phyloP scores from a whole-genome alignment of 2,113 vertebrate genomes.

The Mustela nigripes region DNA sequence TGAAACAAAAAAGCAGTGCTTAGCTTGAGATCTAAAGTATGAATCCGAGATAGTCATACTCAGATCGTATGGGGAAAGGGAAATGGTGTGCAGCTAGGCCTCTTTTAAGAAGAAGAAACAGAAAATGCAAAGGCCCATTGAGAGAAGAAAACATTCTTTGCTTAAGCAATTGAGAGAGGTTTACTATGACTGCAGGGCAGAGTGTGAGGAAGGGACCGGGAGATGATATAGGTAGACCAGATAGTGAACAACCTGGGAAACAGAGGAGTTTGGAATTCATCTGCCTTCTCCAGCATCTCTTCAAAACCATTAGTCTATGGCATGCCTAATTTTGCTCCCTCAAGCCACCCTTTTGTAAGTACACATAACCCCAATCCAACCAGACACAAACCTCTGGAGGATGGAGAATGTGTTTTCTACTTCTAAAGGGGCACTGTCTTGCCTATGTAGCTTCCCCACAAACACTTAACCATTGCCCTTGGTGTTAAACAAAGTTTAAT shows the following conservation, averaged over 20 bases:
- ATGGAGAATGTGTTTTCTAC: not conserved
- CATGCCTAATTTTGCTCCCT: not conserved
- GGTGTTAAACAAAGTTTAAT: slow-evolving; percentile 77
- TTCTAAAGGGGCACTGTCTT: not conserved
- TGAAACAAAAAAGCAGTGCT: not conserved
- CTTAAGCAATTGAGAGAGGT: not conserved
- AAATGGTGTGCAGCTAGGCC: accelerated
- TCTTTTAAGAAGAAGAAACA: not conserved
- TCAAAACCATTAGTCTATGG: not conserved
- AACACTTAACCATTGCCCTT: slow-evolving; percentile 79
- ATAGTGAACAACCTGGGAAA: not conserved
- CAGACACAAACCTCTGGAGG: not conserved
- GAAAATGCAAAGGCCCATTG: not conserved
- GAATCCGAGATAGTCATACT: not conserved
- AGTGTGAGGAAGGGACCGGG: not conserved
- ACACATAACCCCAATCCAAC: not conserved
- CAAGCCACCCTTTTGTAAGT: not conserved
- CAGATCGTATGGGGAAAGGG: accelerated
- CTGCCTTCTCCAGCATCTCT: not conserved
- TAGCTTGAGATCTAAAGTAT: not conserved
- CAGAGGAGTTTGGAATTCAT: not conserved
- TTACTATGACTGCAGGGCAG: not conserved
- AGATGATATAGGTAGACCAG: not conserved
- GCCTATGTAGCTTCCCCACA: slow-evolving; percentile 30
- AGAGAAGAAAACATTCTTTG: not conserved